Conservation (phyloP, 2,888 invertebrate genomes). For the Caenorhabditis sulstoni region DNA sequence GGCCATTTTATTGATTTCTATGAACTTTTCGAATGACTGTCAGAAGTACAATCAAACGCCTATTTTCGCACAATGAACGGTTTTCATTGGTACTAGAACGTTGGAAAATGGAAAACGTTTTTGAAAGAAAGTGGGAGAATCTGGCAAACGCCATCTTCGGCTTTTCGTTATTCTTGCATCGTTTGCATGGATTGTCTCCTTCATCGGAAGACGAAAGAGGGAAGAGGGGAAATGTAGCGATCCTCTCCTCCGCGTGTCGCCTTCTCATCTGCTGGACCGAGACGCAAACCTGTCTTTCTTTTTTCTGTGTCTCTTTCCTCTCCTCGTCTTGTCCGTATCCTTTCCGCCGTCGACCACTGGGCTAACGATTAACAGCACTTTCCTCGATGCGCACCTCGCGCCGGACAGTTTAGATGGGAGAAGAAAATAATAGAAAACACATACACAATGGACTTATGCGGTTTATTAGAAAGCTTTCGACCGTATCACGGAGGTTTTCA, state of each 20-base stretch:
- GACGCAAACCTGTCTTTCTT: slow-evolving; percentile 13
- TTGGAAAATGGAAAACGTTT: not conserved
- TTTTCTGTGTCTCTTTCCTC: slow-evolving; percentile 9
- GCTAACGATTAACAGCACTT: slow-evolving; percentile 55
- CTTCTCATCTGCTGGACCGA: slow-evolving; percentile 3
- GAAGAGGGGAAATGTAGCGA: slow-evolving; percentile 5
- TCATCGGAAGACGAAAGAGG: slow-evolving; percentile 8
- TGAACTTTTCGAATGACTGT: too few species aligned
- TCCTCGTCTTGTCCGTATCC: not conserved
- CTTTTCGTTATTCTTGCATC: slow-evolving; percentile 44
- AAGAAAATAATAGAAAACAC: too few species aligned
- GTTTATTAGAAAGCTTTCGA: not conserved
- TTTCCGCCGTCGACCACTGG: not conserved
- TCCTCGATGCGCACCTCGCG: slow-evolving; percentile 17
- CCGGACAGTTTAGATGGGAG: not conserved
- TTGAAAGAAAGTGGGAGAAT: not conserved
- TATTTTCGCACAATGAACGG: too few species aligned
- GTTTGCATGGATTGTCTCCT: slow-evolving; percentile 22
- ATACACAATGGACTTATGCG: not conserved
- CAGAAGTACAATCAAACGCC: too few species aligned
- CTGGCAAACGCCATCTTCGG: not conserved
- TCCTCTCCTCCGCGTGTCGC: slow-evolving; percentile 9
- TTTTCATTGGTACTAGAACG: too few species aligned
- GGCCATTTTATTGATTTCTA: too few species aligned
- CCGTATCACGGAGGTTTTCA: not conserved